Conservation (phyloP, 1,140 invertebrate species). For the Drosophila azteca region DNA sequence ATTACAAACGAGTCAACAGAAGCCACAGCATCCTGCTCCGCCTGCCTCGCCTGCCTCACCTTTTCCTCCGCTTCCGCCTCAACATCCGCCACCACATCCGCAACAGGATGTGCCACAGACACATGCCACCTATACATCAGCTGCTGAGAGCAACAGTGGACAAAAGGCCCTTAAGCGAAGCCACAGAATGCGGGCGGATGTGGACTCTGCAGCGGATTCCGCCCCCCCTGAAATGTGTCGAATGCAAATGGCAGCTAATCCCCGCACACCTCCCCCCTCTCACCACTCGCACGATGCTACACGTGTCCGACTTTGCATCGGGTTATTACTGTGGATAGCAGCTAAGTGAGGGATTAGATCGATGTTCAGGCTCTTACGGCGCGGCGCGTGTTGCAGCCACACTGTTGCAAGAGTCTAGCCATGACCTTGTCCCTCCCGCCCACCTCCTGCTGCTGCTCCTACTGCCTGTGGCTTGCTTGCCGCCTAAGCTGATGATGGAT, state of each 20-base stretch:
- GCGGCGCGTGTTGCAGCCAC: slow-evolving; percentile 20
- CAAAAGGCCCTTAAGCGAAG: slow-evolving; percentile 19
- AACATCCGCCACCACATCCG: neutral
- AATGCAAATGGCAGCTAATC: neutral
- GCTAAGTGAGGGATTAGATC: slow-evolving; percentile 69
- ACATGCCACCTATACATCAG: slow-evolving; percentile 3
- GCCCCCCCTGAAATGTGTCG: no score
- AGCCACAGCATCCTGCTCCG: neutral
- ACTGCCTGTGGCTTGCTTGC: neutral
- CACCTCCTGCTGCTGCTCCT: no score
- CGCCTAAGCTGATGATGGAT: slow-evolving; percentile 57
- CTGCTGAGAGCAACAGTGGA: slow-evolving; percentile 9
- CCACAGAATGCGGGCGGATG: slow-evolving; percentile 15
- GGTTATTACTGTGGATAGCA: slow-evolving; percentile 67
- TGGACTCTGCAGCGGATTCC: neutral
- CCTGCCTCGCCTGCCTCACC: neutral
- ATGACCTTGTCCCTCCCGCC: neutral
- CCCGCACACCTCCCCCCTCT: neutral
- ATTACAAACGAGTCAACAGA: slow-evolving; percentile 23
- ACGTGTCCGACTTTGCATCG: slow-evolving; percentile 61
- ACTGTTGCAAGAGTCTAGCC: neutral
- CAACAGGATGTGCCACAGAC: slow-evolving; percentile 7
- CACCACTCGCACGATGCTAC: slow-evolving; percentile 1
- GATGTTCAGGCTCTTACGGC: slow-evolving; percentile 58
- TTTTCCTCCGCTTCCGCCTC: neutral